Conservation (phyloP, 2,888 invertebrate genomes). For the Eulithis prunata region DNA sequence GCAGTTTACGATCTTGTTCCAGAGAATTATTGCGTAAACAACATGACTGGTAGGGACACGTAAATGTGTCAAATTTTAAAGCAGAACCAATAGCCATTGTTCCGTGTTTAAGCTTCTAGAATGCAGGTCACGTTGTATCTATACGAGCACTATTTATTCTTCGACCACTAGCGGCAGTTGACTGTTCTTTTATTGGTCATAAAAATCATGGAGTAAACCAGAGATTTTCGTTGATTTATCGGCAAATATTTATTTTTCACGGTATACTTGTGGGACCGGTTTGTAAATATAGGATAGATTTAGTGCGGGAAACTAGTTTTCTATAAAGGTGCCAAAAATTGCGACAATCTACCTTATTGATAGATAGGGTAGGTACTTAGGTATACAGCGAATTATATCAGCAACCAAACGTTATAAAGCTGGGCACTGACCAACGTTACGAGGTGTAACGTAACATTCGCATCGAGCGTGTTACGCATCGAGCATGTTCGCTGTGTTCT, state of each 20-base stretch:
- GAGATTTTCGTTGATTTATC: conserved; percentile 78
- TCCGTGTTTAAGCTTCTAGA: conserved; percentile 63
- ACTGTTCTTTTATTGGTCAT: conserved; percentile 82
- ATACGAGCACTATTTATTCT: conserved; percentile 69
- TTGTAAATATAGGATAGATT: conserved; percentile 69
- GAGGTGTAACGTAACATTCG: too few species aligned
- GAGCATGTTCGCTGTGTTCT: too few species aligned
- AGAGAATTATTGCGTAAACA: conserved; percentile 51
- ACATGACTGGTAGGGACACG: conserved; percentile 44
- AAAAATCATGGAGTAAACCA: conserved; percentile 72
- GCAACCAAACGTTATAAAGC: too few species aligned
- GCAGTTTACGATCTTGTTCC: conserved; percentile 56
- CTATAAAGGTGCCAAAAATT: conserved; percentile 49
- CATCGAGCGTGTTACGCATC: too few species aligned
- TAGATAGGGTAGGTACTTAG: conserved; percentile 29
- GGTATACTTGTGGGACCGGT: conserved; percentile 63
- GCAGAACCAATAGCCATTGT: conserved; percentile 63
- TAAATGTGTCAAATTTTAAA: conserved; percentile 64
- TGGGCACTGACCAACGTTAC: too few species aligned
- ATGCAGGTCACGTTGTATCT: conserved; percentile 65
- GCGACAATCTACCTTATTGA: conserved; percentile 23
- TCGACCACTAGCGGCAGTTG: conserved; percentile 70
- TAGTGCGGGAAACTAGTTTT: conserved; percentile 59
- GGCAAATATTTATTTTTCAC: conserved; percentile 80
- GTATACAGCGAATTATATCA: too few species aligned